A percentile compares a stretch with the other conserved stretches of the same genome.
These are phyloP conservation scores for Ips nitidus DNA, from an alignment of 1,140 invertebrate genomes.

Conservation along the genomic window DNA sequence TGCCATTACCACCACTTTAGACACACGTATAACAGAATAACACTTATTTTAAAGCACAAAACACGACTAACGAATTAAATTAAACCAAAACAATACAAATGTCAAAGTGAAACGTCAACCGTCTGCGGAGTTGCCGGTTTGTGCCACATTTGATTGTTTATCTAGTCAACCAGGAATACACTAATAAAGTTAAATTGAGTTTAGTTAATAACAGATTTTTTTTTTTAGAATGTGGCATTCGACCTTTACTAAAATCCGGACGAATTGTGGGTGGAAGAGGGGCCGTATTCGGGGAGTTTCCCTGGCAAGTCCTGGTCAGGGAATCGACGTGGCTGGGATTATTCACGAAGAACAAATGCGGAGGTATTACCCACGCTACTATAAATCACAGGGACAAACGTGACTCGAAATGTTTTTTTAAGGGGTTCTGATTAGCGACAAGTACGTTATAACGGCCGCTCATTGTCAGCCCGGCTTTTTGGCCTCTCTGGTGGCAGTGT, in stretches of 20 bases:
- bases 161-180: too few relatives aligned
- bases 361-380: conserved; percentile 53
- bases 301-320: conserved; percentile 89
- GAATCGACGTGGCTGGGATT: conserved; percentile 92
- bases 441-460: conserved; percentile 87
- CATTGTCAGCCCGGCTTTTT: conserved; percentile 94
- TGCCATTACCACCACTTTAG: too few relatives aligned
- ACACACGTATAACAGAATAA: too few relatives aligned
- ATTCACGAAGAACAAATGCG: conserved; percentile 96
- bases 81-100: too few relatives aligned
- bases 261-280: conserved; percentile 89
- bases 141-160: too few relatives aligned
- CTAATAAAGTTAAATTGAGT: too few relatives aligned
- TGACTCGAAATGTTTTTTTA: background rate
- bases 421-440: conserved; percentile 80
- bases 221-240: conserved; percentile 78
- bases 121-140: too few relatives aligned
- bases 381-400: background rate
- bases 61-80: too few relatives aligned
- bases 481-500: conserved; percentile 84
- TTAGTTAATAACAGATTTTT: too few relatives aligned
- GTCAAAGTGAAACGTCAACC: too few relatives aligned
- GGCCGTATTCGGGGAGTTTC: conserved; percentile 84
- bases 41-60: too few relatives aligned
- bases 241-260: conserved; percentile 76